Evolutionary conservation across 2,113 vertebrate species (phyloP).

Genomic region (Echinops telfairi): DNA sequence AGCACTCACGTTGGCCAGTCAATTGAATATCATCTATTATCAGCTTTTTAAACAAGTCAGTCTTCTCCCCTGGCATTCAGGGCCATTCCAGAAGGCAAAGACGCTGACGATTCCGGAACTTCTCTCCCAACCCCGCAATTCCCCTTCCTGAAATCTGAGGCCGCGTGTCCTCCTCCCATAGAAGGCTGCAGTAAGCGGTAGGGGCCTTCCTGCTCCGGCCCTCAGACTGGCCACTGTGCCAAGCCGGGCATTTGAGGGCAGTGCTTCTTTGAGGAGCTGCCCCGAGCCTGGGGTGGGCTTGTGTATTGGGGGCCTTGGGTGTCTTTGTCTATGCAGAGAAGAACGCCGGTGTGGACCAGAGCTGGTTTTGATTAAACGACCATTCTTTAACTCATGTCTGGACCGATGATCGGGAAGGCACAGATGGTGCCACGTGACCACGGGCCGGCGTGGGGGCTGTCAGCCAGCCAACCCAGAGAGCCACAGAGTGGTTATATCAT

Average conservation of each 20-base stretch:
- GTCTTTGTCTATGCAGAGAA: not conserved
- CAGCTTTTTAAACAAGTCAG: not conserved
- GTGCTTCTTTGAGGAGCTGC: not conserved
- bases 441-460: accelerated
- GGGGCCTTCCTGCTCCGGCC: accelerated
- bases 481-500: accelerated
- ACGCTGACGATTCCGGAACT: not conserved
- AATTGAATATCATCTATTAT: not conserved
- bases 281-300: not conserved
- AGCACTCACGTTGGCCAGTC: not conserved
- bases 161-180: not conserved
- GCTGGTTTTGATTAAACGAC: constrained; percentile 72
- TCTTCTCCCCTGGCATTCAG: not conserved
- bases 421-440: not conserved
- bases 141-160: accelerated
- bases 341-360: not conserved
- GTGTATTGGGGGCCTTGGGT: not conserved
- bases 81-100: not conserved
- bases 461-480: not conserved
- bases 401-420: constrained; percentile 25
- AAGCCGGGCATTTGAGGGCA: not conserved
- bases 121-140: not conserved
- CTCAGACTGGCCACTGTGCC: not conserved
- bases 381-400: constrained; percentile 38
- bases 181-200: not conserved